phyloP scores from a whole-genome alignment of 2,888 invertebrate species.

The Pseudococcus longispinus region DNA sequence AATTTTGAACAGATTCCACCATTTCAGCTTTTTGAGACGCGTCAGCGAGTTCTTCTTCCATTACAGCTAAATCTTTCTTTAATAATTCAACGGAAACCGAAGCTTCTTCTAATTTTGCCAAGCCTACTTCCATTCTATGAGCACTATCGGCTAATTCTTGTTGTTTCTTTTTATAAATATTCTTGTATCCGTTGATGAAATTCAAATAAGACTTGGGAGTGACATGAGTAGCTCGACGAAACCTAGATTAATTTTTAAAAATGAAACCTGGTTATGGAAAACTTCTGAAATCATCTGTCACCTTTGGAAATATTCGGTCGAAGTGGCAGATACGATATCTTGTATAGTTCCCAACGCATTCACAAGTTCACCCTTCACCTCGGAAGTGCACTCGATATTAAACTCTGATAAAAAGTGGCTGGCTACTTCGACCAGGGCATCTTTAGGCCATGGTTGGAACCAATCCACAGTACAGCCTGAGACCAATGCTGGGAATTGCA shows the following conservation, averaged over 20 bases:
- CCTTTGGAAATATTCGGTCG: slow-evolving; percentile 84
- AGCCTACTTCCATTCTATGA: slow-evolving; percentile 91
- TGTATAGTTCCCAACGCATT: slow-evolving; percentile 91
- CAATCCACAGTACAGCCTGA: slow-evolving; percentile 98
- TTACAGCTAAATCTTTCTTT: slow-evolving; percentile 88
- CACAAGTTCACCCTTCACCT: slow-evolving; percentile 85
- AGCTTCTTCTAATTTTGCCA: slow-evolving; percentile 94
- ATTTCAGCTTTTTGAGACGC: slow-evolving; percentile 92
- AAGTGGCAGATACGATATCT: slow-evolving; percentile 86
- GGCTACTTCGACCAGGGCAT: slow-evolving; percentile 91
- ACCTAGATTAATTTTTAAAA: slow-evolving; percentile 65
- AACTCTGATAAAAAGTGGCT: slow-evolving; percentile 89
- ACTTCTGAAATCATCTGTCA: slow-evolving; percentile 59
- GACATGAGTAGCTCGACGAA: slow-evolving; percentile 91
- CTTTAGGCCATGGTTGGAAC: slow-evolving; percentile 98
- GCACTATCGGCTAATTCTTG: slow-evolving; percentile 90
- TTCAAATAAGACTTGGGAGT: slow-evolving; percentile 97
- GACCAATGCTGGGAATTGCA: slow-evolving; percentile 92
- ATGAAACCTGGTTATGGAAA: not conserved
- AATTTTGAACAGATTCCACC: slow-evolving; percentile 64
- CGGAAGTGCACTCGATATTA: slow-evolving; percentile 83
- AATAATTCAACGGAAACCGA: slow-evolving; percentile 90
- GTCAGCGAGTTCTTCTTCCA: slow-evolving; percentile 91
- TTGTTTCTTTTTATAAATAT: slow-evolving; percentile 87
- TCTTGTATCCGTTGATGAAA: slow-evolving; percentile 94